phyloP scores from a whole-genome alignment of 1,140 invertebrate species.

The Calephelis nemesis region DNA sequence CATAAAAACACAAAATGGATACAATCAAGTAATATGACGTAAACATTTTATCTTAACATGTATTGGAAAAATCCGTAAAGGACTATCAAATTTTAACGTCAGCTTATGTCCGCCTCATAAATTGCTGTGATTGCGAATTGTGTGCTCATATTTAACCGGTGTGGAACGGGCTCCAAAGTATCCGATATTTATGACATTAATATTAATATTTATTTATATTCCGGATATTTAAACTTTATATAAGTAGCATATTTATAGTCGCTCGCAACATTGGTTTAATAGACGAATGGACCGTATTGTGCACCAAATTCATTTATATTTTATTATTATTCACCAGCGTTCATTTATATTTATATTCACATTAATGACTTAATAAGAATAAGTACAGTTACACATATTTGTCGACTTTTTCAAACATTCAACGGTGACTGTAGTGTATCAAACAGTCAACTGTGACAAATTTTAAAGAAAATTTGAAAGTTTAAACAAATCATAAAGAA shows the following conservation, averaged over 20 bases:
- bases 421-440: too few species aligned
- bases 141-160: constrained; percentile 3
- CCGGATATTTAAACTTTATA: not conserved
- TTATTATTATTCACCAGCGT: too few species aligned
- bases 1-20: not conserved
- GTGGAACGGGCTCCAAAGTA: not conserved
- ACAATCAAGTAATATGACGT: constrained; percentile 3
- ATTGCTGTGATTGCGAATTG: constrained; percentile 9
- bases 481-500: too few species aligned
- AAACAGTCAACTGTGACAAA: too few species aligned
- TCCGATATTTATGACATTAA: not conserved
- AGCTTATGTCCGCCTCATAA: constrained; percentile 11
- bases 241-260: not conserved
- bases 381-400: too few species aligned
- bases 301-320: too few species aligned
- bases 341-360: too few species aligned
- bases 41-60: constrained; percentile 9
- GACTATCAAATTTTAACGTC: constrained; percentile 14
- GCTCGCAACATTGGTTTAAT: too few species aligned
- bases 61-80: constrained; percentile 1
- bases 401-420: too few species aligned
- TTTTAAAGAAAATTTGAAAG: too few species aligned
- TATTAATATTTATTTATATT: constrained; percentile 3
- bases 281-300: too few species aligned
- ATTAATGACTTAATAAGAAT: too few species aligned